Percentiles rank a stretch among this genome's conserved stretches.
phyloP scores from a whole-genome alignment of 2,113 vertebrate species.

The rabbit (Oryctolagus cuniculus) region mOryCun1.1 NC_091435.1:111756501-111757000 shows the following conservation, averaged over 20 bases:
- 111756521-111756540: background rate
- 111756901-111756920: background rate
- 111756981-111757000: too few relatives aligned
- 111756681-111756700: slow-evolving; percentile 34
- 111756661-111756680: background rate
- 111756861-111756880: background rate
- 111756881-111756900: background rate
- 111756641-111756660: background rate
- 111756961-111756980: too few relatives aligned
- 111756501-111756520: background rate
- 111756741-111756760: background rate
- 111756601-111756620: background rate
- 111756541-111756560: background rate
- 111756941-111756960: background rate
- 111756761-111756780: background rate
- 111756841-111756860: background rate
- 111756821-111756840: background rate
- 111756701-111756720: background rate
- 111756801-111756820: background rate
- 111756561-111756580: background rate
- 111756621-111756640: background rate
- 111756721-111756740: background rate
- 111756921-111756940: slow-evolving; percentile 26
- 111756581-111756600: background rate
- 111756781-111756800: background rate